Evolutionary conservation across 2,113 vertebrate genomes (phyloP), one percentile per base, ranked within the genome.

Genomic region (Crotalus horridus): DNA sequence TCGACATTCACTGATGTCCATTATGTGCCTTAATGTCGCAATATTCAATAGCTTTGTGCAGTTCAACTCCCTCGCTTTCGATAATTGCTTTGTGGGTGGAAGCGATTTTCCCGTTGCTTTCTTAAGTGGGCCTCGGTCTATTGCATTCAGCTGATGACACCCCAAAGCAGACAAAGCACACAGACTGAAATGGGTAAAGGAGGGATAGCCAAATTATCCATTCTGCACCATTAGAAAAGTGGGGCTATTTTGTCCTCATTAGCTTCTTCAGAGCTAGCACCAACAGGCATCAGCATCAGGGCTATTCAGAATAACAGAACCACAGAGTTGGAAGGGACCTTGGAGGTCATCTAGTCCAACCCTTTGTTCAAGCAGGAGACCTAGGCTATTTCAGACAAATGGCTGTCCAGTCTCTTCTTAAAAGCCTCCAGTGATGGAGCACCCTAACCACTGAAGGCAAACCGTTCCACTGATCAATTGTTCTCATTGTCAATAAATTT

Each of bases 81-180:
- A 93, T 93, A 64, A 89, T 91, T 93, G 93, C 90, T 91, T 91
- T 39, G 46, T 91, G 87, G 87, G 93, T 89, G n/a, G 90, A 88
- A 89, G 64, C 2, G 46, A 89, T 91, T 89, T 85, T 88, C 90
- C 90, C 81, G 23, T 55, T 21, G 74, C 55, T 21, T 48, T 59
- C 56, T 93, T 90, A 90, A 92, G 43, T 48, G 54, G 39, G 88
- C 61, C 58, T 89, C 17, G 89, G 24, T 89, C 33, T 58, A 58
- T 48, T 43, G 92, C 92, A 85, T 69, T 92, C 51, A 92, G 54
- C 92, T 48, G 92, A 58, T 4, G 12, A 55, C 69, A 24, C 26
- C 46, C 53, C 59, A 17, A 85, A 26, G 88, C 12, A 85, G 69
- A 85, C 43, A 56, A 92, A 85, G 54, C 20, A 8, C 4, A 39